Evolutionary conservation across 2,888 invertebrate species (phyloP).

Genomic region (Ceramica pisi): DNA sequence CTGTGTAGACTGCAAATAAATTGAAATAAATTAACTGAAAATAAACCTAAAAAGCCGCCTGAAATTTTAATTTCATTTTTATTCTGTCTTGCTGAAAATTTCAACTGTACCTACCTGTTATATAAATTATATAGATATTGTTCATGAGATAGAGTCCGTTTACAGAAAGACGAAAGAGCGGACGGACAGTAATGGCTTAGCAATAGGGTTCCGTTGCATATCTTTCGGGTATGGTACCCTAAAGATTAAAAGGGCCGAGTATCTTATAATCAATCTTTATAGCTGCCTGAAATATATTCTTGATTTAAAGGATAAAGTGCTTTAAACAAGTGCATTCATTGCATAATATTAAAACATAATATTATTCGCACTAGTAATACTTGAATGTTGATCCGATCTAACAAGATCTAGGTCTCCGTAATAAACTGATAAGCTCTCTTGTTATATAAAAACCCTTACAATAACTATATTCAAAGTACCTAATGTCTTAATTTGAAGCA

Average conservation of each 20-base stretch:
- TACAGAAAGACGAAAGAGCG: too few relatives aligned
- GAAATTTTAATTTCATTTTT: too few relatives aligned
- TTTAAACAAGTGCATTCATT: neutral
- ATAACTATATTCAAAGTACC: conserved; percentile 33
- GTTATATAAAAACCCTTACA: conserved; percentile 33
- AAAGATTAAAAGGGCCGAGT: neutral
- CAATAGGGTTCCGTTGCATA: too few relatives aligned
- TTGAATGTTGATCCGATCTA: conserved; percentile 6
- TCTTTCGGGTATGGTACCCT: neutral
- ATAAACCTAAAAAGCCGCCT: too few relatives aligned
- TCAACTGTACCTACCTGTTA: too few relatives aligned
- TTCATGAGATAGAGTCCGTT: too few relatives aligned
- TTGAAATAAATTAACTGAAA: too few relatives aligned
- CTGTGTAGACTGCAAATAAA: neutral
- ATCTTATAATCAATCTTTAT: neutral
- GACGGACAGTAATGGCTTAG: too few relatives aligned
- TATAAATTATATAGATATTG: too few relatives aligned
- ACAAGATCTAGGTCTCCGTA: conserved; percentile 44
- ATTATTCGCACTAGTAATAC: neutral
- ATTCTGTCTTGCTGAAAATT: too few relatives aligned
- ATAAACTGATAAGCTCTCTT: conserved; percentile 33
- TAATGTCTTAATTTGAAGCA: conserved; percentile 27
- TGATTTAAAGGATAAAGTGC: conserved; percentile 10
- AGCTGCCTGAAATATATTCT: neutral
- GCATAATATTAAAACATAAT: conserved; percentile 21